phyloP scores from a whole-genome alignment of 2,888 invertebrate genomes.

The Machimus atricapillus region DNA sequence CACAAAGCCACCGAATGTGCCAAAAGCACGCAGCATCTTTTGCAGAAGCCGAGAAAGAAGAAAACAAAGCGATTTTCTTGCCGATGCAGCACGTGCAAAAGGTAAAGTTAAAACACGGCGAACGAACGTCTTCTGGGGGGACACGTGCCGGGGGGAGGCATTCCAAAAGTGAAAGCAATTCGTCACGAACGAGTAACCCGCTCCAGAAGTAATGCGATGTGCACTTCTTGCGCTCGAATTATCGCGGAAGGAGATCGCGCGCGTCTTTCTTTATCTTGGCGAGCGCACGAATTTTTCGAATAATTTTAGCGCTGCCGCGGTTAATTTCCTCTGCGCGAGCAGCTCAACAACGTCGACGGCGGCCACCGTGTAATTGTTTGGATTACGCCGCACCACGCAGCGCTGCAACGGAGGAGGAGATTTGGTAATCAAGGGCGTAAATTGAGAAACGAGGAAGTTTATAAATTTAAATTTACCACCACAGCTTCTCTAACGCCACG shows the following conservation, averaged over 20 bases:
- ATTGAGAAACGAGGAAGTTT: constrained; percentile 3
- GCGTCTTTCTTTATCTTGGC: neutral
- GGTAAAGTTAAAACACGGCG: neutral
- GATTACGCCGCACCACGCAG: neutral
- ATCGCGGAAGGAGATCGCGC: constrained; percentile 25
- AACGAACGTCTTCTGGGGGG: neutral
- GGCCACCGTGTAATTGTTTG: neutral
- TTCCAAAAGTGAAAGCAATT: constrained; percentile 32
- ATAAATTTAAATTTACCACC: neutral
- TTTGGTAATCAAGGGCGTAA: constrained; percentile 6
- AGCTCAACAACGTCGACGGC: neutral
- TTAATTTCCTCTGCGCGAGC: neutral
- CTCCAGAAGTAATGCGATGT: neutral
- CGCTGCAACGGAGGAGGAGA: neutral
- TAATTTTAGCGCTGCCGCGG: neutral
- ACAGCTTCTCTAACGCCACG: neutral
- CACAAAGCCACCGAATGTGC: neutral
- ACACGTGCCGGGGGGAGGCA: neutral
- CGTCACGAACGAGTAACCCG: constrained; percentile 5
- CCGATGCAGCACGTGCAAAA: neutral
- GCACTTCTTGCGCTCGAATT: constrained; percentile 6
- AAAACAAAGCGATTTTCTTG: neutral
- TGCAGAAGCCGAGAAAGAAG: neutral
- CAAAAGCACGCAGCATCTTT: neutral
- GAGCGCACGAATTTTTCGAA: neutral